phyloP scores from a whole-genome alignment of 1,140 invertebrate genomes.

The Penaeus chinensis region DNA sequence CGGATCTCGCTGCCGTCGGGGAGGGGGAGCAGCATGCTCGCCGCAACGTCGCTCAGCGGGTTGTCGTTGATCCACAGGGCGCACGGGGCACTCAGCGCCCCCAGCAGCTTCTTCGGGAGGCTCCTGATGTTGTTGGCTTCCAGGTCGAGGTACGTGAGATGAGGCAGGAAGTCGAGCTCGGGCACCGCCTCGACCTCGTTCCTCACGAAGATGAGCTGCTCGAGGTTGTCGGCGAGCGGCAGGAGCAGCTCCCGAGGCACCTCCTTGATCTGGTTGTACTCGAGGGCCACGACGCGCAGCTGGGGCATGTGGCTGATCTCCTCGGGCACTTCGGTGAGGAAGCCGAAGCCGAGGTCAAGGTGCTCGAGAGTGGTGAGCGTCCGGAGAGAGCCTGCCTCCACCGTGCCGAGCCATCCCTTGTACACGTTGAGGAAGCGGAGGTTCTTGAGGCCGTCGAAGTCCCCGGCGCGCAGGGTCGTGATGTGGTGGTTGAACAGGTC shows the following conservation, averaged over 20 bases:
- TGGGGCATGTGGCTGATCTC: conserved; percentile 30
- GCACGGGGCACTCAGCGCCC: background rate
- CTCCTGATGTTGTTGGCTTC: conserved; percentile 26
- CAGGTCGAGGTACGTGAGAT: conserved; percentile 25
- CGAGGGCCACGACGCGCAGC: conserved; percentile 9
- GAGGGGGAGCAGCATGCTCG: conserved; percentile 17
- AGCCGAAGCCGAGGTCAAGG: conserved; percentile 34
- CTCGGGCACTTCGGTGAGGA: conserved; percentile 29
- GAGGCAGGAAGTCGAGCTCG: conserved; percentile 28
- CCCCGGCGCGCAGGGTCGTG: conserved; percentile 23
- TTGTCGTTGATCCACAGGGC: conserved; percentile 41
- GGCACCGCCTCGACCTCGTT: conserved; percentile 25
- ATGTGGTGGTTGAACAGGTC: conserved; percentile 47
- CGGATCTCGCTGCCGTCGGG: conserved; percentile 35
- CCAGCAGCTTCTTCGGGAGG: conserved; percentile 7
- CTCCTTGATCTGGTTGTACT: conserved; percentile 38
- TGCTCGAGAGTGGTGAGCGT: conserved; percentile 5
- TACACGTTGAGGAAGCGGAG: conserved; percentile 24
- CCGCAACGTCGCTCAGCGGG: conserved; percentile 16
- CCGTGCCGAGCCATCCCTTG: conserved; percentile 11
- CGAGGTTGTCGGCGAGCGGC: conserved; percentile 32
- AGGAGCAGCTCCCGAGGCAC: background rate
- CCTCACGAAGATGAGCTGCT: conserved; percentile 18
- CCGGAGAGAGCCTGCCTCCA: conserved; percentile 35
- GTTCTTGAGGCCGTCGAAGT: conserved; percentile 31